phyloP scores from a whole-genome alignment of 2,888 invertebrate species.

The Scrobipalpa costella region DNA sequence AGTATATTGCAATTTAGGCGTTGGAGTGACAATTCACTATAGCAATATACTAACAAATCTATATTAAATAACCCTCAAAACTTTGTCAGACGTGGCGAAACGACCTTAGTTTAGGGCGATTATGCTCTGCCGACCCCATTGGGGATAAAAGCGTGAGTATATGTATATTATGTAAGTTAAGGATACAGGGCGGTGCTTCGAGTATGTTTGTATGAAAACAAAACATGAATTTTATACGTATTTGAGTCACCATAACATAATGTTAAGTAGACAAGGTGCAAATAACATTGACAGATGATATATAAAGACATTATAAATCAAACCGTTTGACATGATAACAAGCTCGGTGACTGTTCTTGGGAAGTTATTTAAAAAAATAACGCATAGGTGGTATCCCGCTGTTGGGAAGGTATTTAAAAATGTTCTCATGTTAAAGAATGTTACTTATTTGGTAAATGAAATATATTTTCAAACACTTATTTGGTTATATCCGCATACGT shows the following conservation, averaged over 20 bases:
- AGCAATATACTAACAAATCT: too few species aligned
- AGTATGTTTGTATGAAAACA: too few species aligned
- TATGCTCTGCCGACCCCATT: too few species aligned
- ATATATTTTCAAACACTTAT: too few species aligned
- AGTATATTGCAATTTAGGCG: too few species aligned
- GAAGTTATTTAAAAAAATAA: not conserved
- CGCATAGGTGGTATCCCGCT: conserved; percentile 4
- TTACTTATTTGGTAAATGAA: too few species aligned
- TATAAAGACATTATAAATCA: conserved; percentile 10
- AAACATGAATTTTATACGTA: not conserved
- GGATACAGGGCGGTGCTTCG: not conserved
- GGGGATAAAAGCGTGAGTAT: too few species aligned
- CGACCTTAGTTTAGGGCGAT: too few species aligned
- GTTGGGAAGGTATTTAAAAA: conserved; percentile 7
- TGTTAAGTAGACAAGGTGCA: conserved; percentile 31
- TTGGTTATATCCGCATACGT: conserved; percentile 1
- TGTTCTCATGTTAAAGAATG: not conserved
- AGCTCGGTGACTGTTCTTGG: conserved; percentile 2
- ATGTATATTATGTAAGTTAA: too few species aligned
- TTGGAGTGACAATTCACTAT: too few species aligned
- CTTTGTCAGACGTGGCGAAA: too few species aligned
- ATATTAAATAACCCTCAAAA: too few species aligned
- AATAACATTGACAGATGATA: conserved; percentile 5
- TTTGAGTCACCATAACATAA: not conserved
- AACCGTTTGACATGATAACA: conserved; percentile 1